Base-by-base conservation (phyloP, 2,888 invertebrate genomes). In the Drosophila merina region DNA sequence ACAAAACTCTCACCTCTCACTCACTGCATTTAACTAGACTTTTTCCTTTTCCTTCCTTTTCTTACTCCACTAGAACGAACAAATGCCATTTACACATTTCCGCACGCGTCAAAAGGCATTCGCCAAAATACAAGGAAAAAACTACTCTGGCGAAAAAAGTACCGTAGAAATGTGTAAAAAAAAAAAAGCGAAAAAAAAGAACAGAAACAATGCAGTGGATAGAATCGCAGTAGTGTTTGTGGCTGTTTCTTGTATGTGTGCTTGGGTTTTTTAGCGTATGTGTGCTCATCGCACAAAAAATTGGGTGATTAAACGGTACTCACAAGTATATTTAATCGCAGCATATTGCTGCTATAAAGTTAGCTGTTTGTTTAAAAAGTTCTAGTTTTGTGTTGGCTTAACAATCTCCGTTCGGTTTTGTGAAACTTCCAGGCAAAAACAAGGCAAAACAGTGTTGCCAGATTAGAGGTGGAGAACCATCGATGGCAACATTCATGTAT, bases 351-450 rank as follows among this genome's bases (percentile, higher is more conserved):
- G 75, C 58, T 75, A 51, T 64, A 62, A 31, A 42, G 42, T 42
- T 42, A 7, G 8, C 4, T 42, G 42, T 50, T 59, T 25, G 12
- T 68, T 50, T 59, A 56, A 63, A 82, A 59, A 63, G 66, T 67
- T 79, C 60, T 81, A 42, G n/a, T n/a, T 36, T 36, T n/a, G 36
- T 36, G 51, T 72, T 67, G 75, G 72, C 72, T 77, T 69, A 69
- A 58, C 72, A 74, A 68, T 63, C 74, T 70, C 36, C 36, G 36
- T 36, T 36, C n/a, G 36, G 40, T 57, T 52, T 70, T 73, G 74
- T 79, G 64, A 82, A 79, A 75, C 74, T 76, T 63, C 54, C 75
- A 57, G 58, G 59, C 81, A 47, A 47, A 57, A 20, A 44, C 55
- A 56, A 56, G 28, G 47, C 47, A 47, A 12, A 26, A 47, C 28